Evolutionary conservation across 2,797 vertebrate species (phyloP).

Genomic region (Protosalanx chinensis): DNA sequence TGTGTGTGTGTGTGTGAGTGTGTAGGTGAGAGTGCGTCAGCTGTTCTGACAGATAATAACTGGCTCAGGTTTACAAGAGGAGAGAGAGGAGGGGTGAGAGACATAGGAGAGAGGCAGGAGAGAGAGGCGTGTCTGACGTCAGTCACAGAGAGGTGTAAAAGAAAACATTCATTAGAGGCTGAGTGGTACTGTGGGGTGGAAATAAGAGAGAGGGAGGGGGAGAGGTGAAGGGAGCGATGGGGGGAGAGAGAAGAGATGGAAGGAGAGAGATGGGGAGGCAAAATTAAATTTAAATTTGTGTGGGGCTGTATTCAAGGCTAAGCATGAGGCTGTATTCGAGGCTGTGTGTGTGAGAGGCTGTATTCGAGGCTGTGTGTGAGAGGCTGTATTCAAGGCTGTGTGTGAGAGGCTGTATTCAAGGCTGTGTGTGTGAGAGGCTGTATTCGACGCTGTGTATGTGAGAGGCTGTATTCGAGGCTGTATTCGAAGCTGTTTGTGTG

Average conservation of each 20-base stretch:
- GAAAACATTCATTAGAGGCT: slow-evolving; percentile 63
- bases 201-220: background rate
- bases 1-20: background rate
- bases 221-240: too few species aligned
- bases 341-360: too few species aligned
- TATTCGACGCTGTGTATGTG: too few species aligned
- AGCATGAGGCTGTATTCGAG: too few species aligned
- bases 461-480: too few species aligned
- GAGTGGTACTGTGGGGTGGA: slow-evolving; percentile 29
- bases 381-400: too few species aligned
- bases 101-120: slow-evolving; percentile 36
- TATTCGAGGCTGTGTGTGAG: too few species aligned
- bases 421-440: too few species aligned
- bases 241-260: background rate
- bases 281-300: too few species aligned
- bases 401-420: too few species aligned
- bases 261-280: background rate
- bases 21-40: slow-evolving; percentile 36
- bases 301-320: too few species aligned
- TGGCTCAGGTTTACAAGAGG: slow-evolving; percentile 45
- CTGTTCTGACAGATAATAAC: slow-evolving; percentile 24
- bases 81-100: background rate
- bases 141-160: slow-evolving; percentile 63
- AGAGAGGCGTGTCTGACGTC: slow-evolving; percentile 62
- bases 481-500: too few species aligned